phyloP scores from a whole-genome alignment of 2,797 vertebrate genomes.

The Oreochromis mossambicus region DNA sequence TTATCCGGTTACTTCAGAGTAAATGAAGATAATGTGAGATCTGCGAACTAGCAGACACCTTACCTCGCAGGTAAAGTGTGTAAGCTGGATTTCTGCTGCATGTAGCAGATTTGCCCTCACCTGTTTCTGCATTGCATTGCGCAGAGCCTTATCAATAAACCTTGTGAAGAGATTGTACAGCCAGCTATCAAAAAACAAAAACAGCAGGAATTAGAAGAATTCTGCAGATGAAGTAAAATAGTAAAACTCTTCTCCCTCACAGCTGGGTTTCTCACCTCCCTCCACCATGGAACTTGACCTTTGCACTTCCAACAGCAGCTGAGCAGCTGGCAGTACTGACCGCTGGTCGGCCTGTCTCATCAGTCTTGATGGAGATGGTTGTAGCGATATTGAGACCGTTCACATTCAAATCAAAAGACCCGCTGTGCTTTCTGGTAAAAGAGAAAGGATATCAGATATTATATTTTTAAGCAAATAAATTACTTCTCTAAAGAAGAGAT shows the following conservation, averaged over 20 bases:
- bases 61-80: neutral
- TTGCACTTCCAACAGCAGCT: conserved; percentile 38
- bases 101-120: neutral
- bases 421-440: conserved; percentile 65
- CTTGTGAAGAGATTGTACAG: conserved; percentile 75
- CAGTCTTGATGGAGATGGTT: conserved; percentile 56
- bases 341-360: conserved; percentile 66
- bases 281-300: conserved; percentile 71
- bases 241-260: neutral
- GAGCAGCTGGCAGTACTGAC: conserved; percentile 58
- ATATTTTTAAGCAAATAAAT: neutral
- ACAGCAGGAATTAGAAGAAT: neutral
- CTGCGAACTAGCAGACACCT: neutral
- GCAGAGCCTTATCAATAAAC: conserved; percentile 40
- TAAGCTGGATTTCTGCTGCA: neutral
- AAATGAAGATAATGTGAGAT: neutral
- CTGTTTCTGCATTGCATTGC: neutral
- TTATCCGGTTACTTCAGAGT: neutral
- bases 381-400: conserved; percentile 52
- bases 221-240: neutral
- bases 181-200: conserved; percentile 42
- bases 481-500: neutral
- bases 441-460: neutral
- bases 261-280: conserved; percentile 61
- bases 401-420: conserved; percentile 72